Percentiles rank a stretch among this genome's conserved stretches.
phyloP scores from a whole-genome alignment of 1,140 invertebrate species.

The Drosophila arawakana region DNA sequence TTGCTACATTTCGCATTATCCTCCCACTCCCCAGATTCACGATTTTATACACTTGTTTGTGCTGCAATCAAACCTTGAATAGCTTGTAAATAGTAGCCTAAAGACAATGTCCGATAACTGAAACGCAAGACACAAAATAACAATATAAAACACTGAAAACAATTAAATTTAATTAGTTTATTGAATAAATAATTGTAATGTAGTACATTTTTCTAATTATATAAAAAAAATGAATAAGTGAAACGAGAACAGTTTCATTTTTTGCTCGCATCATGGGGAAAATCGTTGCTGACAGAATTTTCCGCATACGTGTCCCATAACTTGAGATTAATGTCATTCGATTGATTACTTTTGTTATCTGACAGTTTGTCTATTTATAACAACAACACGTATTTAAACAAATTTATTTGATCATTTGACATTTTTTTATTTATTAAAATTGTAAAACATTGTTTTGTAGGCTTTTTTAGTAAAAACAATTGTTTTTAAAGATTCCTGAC shows the following conservation, averaged over 20 bases:
- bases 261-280: constrained; percentile 5
- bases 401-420: not conserved
- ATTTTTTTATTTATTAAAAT: constrained; percentile 1
- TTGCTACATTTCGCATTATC: constrained; percentile 14
- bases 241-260: constrained; percentile 24
- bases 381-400: not conserved
- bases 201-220: constrained; percentile 82
- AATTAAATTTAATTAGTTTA: constrained; percentile 79
- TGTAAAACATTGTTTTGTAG: not conserved
- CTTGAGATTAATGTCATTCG: constrained; percentile 2
- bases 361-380: not conserved
- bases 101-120: constrained; percentile 62
- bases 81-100: constrained; percentile 77
- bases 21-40: constrained; percentile 29
- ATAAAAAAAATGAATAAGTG: constrained; percentile 51
- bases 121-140: constrained; percentile 56
- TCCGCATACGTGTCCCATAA: constrained; percentile 1
- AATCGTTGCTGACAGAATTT: not conserved
- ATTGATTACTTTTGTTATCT: not conserved
- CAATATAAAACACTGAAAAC: constrained; percentile 63
- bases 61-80: constrained; percentile 60
- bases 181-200: constrained; percentile 79
- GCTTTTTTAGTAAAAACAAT: not conserved
- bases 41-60: constrained; percentile 68
- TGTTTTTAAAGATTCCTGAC: not conserved